Evolutionary conservation across 2,797 vertebrate species (phyloP).

Genomic region (Tangara arthus): DNA sequence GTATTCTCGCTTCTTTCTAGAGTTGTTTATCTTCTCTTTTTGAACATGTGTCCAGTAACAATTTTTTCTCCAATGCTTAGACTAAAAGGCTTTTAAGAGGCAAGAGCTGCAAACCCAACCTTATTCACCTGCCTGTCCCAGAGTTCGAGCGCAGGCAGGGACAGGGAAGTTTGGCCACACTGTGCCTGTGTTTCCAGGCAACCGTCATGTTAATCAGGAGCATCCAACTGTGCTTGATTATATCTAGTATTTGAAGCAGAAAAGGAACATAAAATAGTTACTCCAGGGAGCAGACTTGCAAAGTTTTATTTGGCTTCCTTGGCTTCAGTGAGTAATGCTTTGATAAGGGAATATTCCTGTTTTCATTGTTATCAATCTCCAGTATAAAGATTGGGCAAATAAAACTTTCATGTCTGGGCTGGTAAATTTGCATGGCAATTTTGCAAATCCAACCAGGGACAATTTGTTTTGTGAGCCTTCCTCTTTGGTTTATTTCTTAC

Average conservation of each 20-base stretch:
- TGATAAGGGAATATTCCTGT: neutral
- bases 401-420: neutral
- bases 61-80: neutral
- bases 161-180: neutral
- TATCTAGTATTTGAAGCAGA: slow-evolving; percentile 46
- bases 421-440: neutral
- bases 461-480: neutral
- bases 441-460: neutral
- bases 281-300: neutral
- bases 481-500: neutral
- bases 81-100: neutral
- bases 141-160: neutral
- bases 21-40: neutral
- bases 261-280: slow-evolving; percentile 37
- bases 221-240: slow-evolving; percentile 52
- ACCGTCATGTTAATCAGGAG: slow-evolving; percentile 27
- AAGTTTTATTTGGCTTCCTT: slow-evolving; percentile 24
- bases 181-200: slow-evolving; percentile 28
- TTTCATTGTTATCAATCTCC: neutral
- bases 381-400: neutral
- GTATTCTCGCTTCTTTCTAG: rapidly evolving
- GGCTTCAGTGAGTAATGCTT: neutral
- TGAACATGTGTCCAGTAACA: rapidly evolving
- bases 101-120: neutral
- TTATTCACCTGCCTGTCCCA: neutral